A percentile compares a stretch with the other conserved stretches of the same genome.
phyloP scores from a whole-genome alignment of 1,140 invertebrate species.

The Dreissena polymorpha region DNA sequence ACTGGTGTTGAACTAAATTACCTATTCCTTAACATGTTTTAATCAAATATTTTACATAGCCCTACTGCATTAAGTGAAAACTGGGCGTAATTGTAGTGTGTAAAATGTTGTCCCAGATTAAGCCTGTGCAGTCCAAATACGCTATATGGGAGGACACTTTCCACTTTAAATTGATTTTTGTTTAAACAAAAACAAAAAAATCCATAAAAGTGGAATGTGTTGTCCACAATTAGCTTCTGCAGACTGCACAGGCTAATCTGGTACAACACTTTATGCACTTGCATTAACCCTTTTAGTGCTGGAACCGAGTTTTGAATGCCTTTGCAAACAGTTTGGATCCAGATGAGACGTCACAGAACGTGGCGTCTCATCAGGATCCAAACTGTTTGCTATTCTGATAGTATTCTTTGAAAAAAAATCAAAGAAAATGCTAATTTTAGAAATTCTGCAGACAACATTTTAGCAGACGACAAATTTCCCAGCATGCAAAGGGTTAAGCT shows the following conservation, averaged over 20 bases:
- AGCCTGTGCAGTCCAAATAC: neutral
- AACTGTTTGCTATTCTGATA: too few species aligned
- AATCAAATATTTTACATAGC: neutral
- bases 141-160: neutral
- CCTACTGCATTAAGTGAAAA: neutral
- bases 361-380: too few species aligned
- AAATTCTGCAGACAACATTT: too few species aligned
- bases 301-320: too few species aligned
- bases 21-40: neutral
- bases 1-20: neutral
- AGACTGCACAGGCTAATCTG: neutral
- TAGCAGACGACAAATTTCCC: too few species aligned
- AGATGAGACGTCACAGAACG: too few species aligned
- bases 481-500: too few species aligned
- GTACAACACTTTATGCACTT: too few species aligned
- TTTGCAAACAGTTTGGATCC: too few species aligned
- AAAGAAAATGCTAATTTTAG: too few species aligned
- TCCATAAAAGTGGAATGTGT: neutral
- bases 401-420: too few species aligned
- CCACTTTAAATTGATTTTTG: neutral
- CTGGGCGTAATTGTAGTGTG: neutral
- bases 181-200: neutral
- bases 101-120: neutral
- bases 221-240: neutral
- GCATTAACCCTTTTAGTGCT: too few species aligned